Conservation (phyloP, 2,888 invertebrate genomes). For the Psococerastis gibbosa region DNA sequence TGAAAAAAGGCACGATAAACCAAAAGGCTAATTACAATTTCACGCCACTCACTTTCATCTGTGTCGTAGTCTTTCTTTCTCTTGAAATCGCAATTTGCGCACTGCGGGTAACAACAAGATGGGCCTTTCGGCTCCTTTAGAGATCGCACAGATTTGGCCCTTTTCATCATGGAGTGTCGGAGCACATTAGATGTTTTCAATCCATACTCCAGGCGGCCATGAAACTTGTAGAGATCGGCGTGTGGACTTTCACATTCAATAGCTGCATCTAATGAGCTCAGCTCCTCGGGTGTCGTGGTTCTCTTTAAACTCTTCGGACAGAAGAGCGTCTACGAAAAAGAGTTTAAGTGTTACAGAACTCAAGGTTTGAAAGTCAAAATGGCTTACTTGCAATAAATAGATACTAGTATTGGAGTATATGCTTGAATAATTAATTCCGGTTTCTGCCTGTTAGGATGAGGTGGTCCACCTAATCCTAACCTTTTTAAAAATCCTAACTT, state of each 20-base stretch:
- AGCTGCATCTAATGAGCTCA: constrained; percentile 27
- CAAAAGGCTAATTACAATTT: no score
- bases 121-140: no score
- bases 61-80: no score
- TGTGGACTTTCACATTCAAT: constrained; percentile 57
- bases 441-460: no score
- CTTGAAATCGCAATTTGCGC: no score
- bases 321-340: constrained; percentile 22
- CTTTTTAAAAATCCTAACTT: neutral
- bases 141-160: neutral
- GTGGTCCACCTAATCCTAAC: no score
- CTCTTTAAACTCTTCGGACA: constrained; percentile 20
- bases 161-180: neutral
- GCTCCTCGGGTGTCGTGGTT: constrained; percentile 20
- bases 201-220: constrained; percentile 34
- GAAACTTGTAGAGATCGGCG: constrained; percentile 58
- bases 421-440: no score
- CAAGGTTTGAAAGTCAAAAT: neutral
- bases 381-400: neutral
- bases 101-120: no score
- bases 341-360: neutral
- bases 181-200: neutral
- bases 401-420: no score
- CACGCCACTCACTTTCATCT: no score
- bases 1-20: no score